These are phyloP conservation scores for Thinocorus orbignyianus DNA, from an alignment of 2,113 vertebrate species.

Conservation along the genomic window DNA sequence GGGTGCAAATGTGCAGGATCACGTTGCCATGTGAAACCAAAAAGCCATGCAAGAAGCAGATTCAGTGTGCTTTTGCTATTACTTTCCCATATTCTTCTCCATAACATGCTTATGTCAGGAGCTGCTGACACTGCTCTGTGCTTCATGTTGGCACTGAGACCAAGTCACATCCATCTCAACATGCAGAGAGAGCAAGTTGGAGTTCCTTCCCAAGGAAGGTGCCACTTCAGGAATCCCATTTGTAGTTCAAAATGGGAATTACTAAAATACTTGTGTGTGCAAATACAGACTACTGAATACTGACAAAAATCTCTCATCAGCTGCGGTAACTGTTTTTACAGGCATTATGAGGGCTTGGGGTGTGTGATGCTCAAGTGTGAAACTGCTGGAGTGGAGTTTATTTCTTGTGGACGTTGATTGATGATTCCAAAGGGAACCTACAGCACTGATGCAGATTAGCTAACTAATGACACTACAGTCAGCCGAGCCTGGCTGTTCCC, in stretches of 20 bases:
- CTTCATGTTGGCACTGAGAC: not conserved
- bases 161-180: not conserved
- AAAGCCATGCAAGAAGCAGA: not conserved
- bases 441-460: not conserved
- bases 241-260: not conserved
- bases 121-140: not conserved
- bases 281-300: not conserved
- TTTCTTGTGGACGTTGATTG: not conserved
- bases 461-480: not conserved
- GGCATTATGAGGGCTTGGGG: not conserved
- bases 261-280: not conserved
- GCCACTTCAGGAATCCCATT: not conserved
- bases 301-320: not conserved
- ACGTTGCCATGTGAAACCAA: not conserved
- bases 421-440: not conserved
- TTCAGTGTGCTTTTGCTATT: not conserved
- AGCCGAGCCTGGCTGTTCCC: not conserved
- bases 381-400: not conserved
- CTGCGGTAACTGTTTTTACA: not conserved
- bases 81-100: not conserved
- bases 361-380: not conserved
- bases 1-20: not conserved
- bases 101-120: not conserved
- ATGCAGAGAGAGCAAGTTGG: not conserved
- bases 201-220: not conserved